Percentiles rank a stretch among this genome's conserved stretches.
These are phyloP conservation scores for Bothrops alternatus DNA, from an alignment of 2,797 vertebrate genomes.

Conservation along the genomic window DNA sequence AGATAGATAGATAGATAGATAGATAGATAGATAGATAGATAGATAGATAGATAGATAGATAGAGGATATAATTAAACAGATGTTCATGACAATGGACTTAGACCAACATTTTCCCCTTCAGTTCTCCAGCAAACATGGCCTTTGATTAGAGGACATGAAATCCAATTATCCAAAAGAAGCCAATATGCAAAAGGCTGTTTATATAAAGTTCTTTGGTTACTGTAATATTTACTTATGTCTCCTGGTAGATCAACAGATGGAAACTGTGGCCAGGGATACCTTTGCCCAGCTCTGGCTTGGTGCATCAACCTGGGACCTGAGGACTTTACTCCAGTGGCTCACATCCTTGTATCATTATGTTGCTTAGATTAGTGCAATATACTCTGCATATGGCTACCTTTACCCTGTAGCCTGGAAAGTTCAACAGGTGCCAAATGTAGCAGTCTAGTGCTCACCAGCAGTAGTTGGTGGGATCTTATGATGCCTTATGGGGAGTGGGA, in stretches of 20 bases:
- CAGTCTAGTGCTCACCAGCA: background rate
- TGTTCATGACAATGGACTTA: background rate
- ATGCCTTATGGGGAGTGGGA: background rate
- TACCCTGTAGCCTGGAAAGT: background rate
- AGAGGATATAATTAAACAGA: background rate
- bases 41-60: no score
- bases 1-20: fast-evolving
- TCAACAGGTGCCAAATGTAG: background rate
- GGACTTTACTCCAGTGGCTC: background rate
- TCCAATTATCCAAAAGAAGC: background rate
- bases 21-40: fast-evolving
- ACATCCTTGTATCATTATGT: background rate
- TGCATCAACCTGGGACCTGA: background rate
- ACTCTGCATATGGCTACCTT: background rate
- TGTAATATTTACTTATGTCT: background rate
- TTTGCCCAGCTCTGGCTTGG: background rate
- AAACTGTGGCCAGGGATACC: background rate
- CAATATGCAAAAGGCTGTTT: background rate
- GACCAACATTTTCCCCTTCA: background rate
- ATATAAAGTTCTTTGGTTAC: background rate
- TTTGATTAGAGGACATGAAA: background rate
- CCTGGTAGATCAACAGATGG: background rate
- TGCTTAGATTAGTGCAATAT: background rate
- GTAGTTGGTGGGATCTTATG: background rate
- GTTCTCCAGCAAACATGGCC: background rate